A percentile compares a stretch with the other conserved stretches of the same genome.
phyloP scores from a whole-genome alignment of 2,113 vertebrate genomes.

The Oxygymnocypris stewartii region DNA sequence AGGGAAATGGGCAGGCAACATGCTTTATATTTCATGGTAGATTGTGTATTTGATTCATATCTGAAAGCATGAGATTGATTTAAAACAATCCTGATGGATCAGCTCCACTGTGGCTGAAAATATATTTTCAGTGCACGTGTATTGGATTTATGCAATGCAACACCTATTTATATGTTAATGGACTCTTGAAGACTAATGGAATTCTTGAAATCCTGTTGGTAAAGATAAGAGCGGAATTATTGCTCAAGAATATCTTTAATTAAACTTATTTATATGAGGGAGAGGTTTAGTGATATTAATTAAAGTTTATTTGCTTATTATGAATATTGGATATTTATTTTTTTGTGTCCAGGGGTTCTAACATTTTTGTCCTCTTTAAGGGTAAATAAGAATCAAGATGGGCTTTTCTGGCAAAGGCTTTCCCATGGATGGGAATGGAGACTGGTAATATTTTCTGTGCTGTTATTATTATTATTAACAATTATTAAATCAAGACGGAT shows the following conservation, averaged over 20 bases:
- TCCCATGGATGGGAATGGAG: constrained; percentile 23
- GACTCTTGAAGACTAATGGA: constrained; percentile 35
- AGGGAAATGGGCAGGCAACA: constrained; percentile 11
- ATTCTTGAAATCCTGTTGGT: constrained; percentile 46
- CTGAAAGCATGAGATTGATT: constrained; percentile 44
- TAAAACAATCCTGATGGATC: constrained; percentile 49
- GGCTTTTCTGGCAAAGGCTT: constrained; percentile 35
- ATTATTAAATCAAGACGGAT: too few species aligned
- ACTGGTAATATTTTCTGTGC: constrained; percentile 38
- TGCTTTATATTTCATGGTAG: constrained; percentile 47
- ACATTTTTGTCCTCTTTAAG: constrained; percentile 29
- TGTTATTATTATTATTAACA: too few species aligned
- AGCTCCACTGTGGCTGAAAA: constrained; percentile 29
- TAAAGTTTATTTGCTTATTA: constrained; percentile 8
- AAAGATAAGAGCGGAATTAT: constrained; percentile 24
- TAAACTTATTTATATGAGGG: constrained; percentile 35
- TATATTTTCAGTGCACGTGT: constrained; percentile 25
- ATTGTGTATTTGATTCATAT: constrained; percentile 53
- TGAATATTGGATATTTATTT: background rate
- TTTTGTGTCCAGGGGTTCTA: background rate
- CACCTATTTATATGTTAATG: constrained; percentile 60
- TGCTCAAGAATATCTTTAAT: constrained; percentile 40
- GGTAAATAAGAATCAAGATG: constrained; percentile 26
- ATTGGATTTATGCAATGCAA: constrained; percentile 50
- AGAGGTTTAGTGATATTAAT: background rate